These are phyloP conservation scores for Formica aserva DNA, from an alignment of 2,888 invertebrate species.

Conservation along the genomic window DNA sequence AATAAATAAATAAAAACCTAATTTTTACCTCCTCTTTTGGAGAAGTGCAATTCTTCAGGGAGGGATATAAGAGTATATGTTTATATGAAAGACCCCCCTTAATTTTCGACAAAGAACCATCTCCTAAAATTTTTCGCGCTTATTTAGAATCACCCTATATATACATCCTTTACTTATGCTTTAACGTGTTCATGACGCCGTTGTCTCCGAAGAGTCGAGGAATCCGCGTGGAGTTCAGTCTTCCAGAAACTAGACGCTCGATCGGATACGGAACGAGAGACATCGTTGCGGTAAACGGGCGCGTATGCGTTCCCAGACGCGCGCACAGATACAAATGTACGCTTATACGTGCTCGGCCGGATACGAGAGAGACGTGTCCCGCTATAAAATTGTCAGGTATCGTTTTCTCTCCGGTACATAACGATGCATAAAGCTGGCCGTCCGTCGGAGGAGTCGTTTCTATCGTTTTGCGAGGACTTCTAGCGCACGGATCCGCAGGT, in stretches of 20 bases:
- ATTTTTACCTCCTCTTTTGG: no score
- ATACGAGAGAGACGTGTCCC: conserved; percentile 25
- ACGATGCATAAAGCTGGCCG: conserved; percentile 34
- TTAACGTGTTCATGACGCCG: neutral
- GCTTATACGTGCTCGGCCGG: conserved; percentile 5
- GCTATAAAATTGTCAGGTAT: conserved; percentile 52
- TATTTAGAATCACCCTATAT: no score
- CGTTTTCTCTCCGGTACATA: conserved; percentile 34
- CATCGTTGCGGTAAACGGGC: conserved; percentile 51
- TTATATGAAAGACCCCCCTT: no score
- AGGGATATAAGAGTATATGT: no score
- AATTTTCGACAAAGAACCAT: no score
- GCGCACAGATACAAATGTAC: conserved; percentile 3
- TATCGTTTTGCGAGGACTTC: conserved; percentile 17
- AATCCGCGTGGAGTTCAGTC: conserved; percentile 45
- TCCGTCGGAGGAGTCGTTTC: conserved; percentile 25
- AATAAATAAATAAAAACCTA: no score
- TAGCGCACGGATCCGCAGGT: conserved; percentile 12
- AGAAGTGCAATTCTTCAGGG: no score
- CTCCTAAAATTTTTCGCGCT: no score
- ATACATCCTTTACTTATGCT: neutral
- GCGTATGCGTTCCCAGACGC: neutral
- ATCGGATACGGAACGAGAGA: conserved; percentile 49
- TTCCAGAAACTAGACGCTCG: conserved; percentile 60
- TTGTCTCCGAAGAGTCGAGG: conserved; percentile 21